Conservation (phyloP, 2,113 vertebrate species). For the Lasiurus borealis region DNA sequence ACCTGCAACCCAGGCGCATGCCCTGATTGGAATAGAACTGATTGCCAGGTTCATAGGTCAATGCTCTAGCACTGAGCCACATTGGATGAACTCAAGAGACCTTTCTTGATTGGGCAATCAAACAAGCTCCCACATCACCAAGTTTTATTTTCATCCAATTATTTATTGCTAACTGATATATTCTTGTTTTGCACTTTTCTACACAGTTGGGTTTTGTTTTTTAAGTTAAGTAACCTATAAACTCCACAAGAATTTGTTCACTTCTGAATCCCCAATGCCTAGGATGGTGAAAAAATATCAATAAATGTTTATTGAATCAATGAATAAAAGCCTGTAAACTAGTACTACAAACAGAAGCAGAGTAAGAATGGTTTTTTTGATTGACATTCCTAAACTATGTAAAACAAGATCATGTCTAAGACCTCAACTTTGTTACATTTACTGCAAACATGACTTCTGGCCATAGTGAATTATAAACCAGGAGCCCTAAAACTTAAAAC, state of each 20-base stretch:
- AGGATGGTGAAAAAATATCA: neutral
- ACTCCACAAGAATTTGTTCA: neutral
- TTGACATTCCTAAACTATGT: neutral
- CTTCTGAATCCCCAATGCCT: neutral
- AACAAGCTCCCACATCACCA: neutral
- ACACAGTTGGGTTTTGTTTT: neutral
- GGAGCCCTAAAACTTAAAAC: neutral
- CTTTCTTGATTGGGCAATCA: neutral
- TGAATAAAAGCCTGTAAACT: neutral
- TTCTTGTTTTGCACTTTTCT: neutral
- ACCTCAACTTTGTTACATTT: neutral
- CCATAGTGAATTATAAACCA: neutral
- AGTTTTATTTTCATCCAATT: neutral
- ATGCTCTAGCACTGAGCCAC: too few relatives aligned
- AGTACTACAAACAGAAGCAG: neutral
- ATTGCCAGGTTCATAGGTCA: too few relatives aligned
- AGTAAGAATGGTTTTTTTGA: neutral
- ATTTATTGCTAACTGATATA: neutral
- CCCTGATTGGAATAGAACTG: too few relatives aligned
- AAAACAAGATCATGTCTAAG: neutral
- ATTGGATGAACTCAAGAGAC: too few relatives aligned
- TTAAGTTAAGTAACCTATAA: neutral
- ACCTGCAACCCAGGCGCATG: too few relatives aligned
- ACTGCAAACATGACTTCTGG: neutral
- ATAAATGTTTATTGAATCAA: neutral